These are phyloP conservation scores for Xenopus borealis DNA, from an alignment of 2,113 vertebrate species.

Conservation along the genomic window DNA sequence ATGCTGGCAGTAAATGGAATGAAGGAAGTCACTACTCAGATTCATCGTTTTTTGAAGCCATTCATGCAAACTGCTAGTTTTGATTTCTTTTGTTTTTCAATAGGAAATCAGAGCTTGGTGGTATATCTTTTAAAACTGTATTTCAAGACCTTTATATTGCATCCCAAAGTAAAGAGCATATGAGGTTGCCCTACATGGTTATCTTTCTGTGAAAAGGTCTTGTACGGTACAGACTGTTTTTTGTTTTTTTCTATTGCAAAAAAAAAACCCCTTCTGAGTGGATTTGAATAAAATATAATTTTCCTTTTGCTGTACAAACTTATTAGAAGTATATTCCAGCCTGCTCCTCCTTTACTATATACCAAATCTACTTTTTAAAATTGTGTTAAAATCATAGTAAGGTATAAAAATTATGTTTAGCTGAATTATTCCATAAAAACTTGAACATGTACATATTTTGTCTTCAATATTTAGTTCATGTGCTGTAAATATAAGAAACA, in stretches of 20 bases:
- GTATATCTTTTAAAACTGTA: slow-evolving; percentile 9
- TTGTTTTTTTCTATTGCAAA: too few relatives aligned
- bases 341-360: too few relatives aligned
- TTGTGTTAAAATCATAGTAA: too few relatives aligned
- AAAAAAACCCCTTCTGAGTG: too few relatives aligned
- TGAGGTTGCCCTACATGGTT: background rate
- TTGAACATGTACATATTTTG: slow-evolving; percentile 33
- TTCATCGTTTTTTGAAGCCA: slow-evolving; percentile 32
- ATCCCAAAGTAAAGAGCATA: background rate
- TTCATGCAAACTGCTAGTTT: slow-evolving; percentile 52
- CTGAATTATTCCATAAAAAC: background rate
- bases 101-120: slow-evolving; percentile 11
- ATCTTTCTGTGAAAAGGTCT: too few relatives aligned
- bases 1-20: slow-evolving; percentile 7
- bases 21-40: slow-evolving; percentile 22
- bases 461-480: slow-evolving; percentile 21
- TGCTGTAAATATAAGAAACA: slow-evolving; percentile 29
- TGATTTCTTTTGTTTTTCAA: slow-evolving; percentile 4
- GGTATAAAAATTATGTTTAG: too few relatives aligned
- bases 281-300: too few relatives aligned
- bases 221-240: too few relatives aligned
- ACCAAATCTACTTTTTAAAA: too few relatives aligned
- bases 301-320: too few relatives aligned
- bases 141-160: slow-evolving; percentile 12
- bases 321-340: too few relatives aligned